phyloP scores from a whole-genome alignment of 2,888 invertebrate genomes.

The Nomada flava region DNA sequence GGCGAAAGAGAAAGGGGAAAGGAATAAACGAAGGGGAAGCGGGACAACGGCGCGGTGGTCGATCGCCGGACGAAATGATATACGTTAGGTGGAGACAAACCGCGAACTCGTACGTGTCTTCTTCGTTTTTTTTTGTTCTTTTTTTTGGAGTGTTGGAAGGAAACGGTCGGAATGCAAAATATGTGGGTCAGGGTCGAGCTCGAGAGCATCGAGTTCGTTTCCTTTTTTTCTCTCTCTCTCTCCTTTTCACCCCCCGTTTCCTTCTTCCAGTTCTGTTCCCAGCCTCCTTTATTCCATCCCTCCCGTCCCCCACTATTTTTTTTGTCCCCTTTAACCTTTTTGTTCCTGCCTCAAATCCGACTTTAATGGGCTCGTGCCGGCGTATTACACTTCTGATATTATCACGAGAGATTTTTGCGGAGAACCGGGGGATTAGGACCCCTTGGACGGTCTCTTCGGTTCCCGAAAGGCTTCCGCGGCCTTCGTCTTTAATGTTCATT shows the following conservation, averaged over 20 bases:
- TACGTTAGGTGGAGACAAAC: conserved; percentile 31
- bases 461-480: conserved; percentile 13
- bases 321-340: background rate
- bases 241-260: no score
- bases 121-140: conserved; percentile 10
- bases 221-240: conserved; percentile 6
- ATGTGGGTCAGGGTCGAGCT: conserved; percentile 59
- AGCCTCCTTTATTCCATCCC: background rate
- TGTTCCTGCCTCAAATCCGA: conserved; percentile 37
- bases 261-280: background rate
- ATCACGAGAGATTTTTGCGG: conserved; percentile 48
- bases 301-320: background rate
- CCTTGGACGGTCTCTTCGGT: conserved; percentile 5
- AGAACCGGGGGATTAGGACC: conserved; percentile 19
- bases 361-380: conserved; percentile 52
- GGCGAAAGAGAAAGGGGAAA: background rate
- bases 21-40: conserved; percentile 25
- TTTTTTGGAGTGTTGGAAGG: conserved; percentile 19
- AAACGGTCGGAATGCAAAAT: conserved; percentile 52
- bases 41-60: background rate
- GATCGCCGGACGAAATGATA: conserved; percentile 38
- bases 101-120: conserved; percentile 38
- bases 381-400: conserved; percentile 46
- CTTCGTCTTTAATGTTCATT: conserved; percentile 35
- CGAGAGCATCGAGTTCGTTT: conserved; percentile 57